These are phyloP conservation scores for Bombus consobrinus DNA, from an alignment of 1,140 invertebrate species.

Conservation along the genomic window DNA sequence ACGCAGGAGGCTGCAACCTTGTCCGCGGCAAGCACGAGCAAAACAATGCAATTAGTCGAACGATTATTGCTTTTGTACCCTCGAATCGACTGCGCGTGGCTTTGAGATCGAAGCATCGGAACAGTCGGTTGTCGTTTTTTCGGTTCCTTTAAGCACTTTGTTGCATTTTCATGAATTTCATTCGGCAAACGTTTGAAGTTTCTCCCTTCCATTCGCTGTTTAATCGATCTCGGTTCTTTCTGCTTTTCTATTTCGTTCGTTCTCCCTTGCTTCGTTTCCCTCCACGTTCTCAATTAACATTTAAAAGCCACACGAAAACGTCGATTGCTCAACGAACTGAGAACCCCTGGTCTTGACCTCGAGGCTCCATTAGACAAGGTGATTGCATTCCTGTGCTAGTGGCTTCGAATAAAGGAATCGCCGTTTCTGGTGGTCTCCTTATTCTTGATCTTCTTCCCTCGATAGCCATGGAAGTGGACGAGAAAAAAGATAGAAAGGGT, in stretches of 20 bases:
- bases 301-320: not conserved
- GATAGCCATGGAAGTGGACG: not conserved
- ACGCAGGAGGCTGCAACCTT: not conserved
- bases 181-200: slow-evolving; percentile 25
- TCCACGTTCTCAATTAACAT: not conserved
- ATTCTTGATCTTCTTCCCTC: slow-evolving; percentile 23
- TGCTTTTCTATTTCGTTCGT: not conserved
- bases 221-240: not conserved
- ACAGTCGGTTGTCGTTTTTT: slow-evolving; percentile 45
- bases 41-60: slow-evolving; percentile 62
- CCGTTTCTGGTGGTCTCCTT: slow-evolving; percentile 2
- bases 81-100: slow-evolving; percentile 44
- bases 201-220: not conserved
- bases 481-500: not conserved
- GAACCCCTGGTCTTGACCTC: slow-evolving; percentile 6
- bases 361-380: slow-evolving; percentile 24
- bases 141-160: slow-evolving; percentile 30
- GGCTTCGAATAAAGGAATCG: slow-evolving; percentile 38
- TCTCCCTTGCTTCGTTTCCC: too few species aligned
- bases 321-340: not conserved
- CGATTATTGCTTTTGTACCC: slow-evolving; percentile 62
- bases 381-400: slow-evolving; percentile 44
- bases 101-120: slow-evolving; percentile 41
- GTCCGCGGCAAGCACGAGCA: slow-evolving; percentile 8
- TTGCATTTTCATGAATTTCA: slow-evolving; percentile 52